phyloP scores from a whole-genome alignment of 2,797 vertebrate species.

The Amniataba percoides region DNA sequence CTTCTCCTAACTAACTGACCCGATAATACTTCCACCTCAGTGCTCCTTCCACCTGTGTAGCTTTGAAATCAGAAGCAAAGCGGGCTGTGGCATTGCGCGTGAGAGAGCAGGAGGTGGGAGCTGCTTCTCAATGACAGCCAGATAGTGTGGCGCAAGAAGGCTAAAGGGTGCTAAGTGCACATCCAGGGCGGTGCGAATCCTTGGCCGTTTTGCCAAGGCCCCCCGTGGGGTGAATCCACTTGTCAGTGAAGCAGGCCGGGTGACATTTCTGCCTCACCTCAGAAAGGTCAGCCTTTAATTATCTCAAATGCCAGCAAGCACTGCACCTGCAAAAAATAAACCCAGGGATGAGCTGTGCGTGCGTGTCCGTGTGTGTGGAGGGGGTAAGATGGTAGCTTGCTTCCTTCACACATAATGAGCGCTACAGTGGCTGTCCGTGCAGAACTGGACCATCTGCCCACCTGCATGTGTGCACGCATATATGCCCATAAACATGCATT shows the following conservation, averaged over 20 bases:
- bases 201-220: constrained; percentile 56
- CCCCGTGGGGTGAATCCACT: constrained; percentile 77
- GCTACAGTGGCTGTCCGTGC: constrained; percentile 64
- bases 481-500: constrained; percentile 46
- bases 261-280: constrained; percentile 87
- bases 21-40: constrained; percentile 31
- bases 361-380: constrained; percentile 42
- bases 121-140: constrained; percentile 50
- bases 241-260: constrained; percentile 77
- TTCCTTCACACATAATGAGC: constrained; percentile 56
- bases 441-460: constrained; percentile 79
- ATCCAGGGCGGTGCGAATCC: constrained; percentile 61
- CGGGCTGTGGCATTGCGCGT: constrained; percentile 15
- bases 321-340: constrained; percentile 82
- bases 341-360: constrained; percentile 50
- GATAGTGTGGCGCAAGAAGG: constrained; percentile 47
- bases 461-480: constrained; percentile 54
- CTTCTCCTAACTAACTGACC: constrained; percentile 19
- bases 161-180: constrained; percentile 80
- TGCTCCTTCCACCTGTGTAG: constrained; percentile 44
- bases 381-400: constrained; percentile 51
- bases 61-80: constrained; percentile 9
- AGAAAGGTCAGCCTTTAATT: constrained; percentile 88
- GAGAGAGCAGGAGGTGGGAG: constrained; percentile 37
- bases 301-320: constrained; percentile 86